These are phyloP conservation scores for Imbricaverruca yamaguchii DNA, from an alignment of 2,888 invertebrate species.

Conservation along the genomic window DNA sequence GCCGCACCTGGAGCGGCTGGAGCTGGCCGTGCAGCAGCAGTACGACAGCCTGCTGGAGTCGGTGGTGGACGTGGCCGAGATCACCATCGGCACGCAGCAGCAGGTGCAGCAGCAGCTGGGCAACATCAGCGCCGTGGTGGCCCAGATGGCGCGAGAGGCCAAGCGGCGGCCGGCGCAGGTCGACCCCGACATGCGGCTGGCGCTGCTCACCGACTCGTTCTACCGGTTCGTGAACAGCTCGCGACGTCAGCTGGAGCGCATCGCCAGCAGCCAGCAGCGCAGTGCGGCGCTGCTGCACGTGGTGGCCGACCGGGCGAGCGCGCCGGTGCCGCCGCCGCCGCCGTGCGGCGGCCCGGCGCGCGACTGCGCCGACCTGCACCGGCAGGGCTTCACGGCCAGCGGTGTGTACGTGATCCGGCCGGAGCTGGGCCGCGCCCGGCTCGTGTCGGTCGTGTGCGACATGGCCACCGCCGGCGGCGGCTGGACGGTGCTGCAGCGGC, in stretches of 20 bases:
- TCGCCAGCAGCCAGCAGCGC: not conserved
- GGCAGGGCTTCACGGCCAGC: constrained; percentile 76
- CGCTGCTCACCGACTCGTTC: constrained; percentile 9
- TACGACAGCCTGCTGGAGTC: constrained; percentile 10
- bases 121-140: not conserved
- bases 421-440: constrained; percentile 85
- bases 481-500: constrained; percentile 86
- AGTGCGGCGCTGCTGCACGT: not conserved
- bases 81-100: constrained; percentile 17
- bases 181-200: constrained; percentile 13
- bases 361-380: constrained; percentile 78
- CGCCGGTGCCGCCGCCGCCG: not conserved
- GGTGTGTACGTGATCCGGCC: constrained; percentile 85
- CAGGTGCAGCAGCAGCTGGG: not conserved
- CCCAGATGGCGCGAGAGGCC: not conserved
- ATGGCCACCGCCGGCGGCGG: constrained; percentile 83
- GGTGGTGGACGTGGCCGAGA: constrained; percentile 16
- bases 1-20: not conserved
- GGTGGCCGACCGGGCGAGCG: not conserved
- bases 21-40: not conserved
- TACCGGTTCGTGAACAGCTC: not conserved
- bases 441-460: constrained; percentile 82
- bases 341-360: constrained; percentile 55
- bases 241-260: not conserved
- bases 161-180: not conserved